Percentiles rank a stretch among this genome's conserved stretches.
Conservation (phyloP, 2,888 invertebrate genomes). For the Dorcus parallelipipedus region DNA sequence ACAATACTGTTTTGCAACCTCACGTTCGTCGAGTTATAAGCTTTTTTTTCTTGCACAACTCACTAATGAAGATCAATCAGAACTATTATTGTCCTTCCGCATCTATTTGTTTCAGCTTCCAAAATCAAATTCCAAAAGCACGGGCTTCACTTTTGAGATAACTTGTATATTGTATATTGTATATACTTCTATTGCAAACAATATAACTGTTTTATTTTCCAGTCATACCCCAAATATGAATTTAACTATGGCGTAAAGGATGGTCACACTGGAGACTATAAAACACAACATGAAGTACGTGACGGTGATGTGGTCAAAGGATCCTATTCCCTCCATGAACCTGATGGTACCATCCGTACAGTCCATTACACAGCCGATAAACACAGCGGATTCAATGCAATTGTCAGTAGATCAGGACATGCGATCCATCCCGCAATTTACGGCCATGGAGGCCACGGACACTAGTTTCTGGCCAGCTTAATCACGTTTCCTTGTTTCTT, state of each 20-base stretch:
- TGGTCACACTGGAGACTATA: conserved; percentile 44
- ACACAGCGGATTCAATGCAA: conserved; percentile 40
- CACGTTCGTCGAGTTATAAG: no score
- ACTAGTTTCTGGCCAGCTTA: neutral
- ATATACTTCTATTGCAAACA: neutral
- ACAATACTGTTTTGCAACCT: no score
- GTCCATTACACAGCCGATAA: conserved; percentile 44
- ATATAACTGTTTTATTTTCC: neutral
- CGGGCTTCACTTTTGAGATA: no score
- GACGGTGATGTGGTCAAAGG: conserved; percentile 44
- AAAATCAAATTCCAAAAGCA: no score
- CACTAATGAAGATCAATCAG: no score
- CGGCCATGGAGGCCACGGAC: conserved; percentile 10
- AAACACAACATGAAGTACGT: conserved; percentile 43
- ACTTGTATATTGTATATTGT: no score
- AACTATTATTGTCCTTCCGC: no score
- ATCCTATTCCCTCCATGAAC: conserved; percentile 42
- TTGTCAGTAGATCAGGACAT: conserved; percentile 38
- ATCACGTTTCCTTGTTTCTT: no score
- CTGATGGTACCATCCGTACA: conserved; percentile 44
- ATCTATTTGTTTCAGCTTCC: no score
- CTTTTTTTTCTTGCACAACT: no score
- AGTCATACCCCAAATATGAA: conserved; percentile 34
- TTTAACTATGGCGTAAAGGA: conserved; percentile 46
- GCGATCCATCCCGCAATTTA: conserved; percentile 37